These are phyloP conservation scores for Helostoma temminkii DNA, from an alignment of 2,797 vertebrate species.

Conservation along the genomic window DNA sequence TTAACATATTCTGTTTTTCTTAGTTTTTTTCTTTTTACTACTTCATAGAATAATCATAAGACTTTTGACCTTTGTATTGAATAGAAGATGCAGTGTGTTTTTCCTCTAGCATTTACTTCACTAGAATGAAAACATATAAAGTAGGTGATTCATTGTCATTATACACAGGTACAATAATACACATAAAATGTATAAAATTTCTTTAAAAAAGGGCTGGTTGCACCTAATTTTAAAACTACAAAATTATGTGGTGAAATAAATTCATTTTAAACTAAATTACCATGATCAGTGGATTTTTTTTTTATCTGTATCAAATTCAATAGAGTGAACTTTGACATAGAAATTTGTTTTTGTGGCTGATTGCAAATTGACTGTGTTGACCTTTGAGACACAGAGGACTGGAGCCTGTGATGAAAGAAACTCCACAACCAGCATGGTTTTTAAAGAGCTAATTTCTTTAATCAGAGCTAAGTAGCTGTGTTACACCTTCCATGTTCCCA, in stretches of 20 bases:
- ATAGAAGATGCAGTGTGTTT: background rate
- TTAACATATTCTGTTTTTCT: slow-evolving; percentile 26
- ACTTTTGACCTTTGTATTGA: background rate
- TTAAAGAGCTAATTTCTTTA: no score
- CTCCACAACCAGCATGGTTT: background rate
- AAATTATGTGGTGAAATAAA: background rate
- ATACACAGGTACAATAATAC: no score
- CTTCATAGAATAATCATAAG: background rate
- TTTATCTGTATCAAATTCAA: no score
- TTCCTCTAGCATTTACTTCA: slow-evolving; percentile 4
- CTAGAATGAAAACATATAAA: no score
- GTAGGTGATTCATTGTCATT: no score
- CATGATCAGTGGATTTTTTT: background rate
- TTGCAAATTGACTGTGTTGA: background rate
- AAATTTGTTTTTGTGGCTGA: background rate
- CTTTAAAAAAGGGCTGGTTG: no score
- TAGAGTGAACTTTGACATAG: background rate
- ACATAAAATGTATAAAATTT: no score
- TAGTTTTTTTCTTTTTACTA: slow-evolving; percentile 27
- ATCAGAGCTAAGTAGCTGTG: no score
- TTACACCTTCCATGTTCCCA: no score
- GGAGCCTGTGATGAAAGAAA: background rate
- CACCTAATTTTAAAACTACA: background rate
- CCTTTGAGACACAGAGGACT: background rate
- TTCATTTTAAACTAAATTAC: background rate